phyloP scores from a whole-genome alignment of 2,888 invertebrate genomes.

The Cristatella mucedo region DNA sequence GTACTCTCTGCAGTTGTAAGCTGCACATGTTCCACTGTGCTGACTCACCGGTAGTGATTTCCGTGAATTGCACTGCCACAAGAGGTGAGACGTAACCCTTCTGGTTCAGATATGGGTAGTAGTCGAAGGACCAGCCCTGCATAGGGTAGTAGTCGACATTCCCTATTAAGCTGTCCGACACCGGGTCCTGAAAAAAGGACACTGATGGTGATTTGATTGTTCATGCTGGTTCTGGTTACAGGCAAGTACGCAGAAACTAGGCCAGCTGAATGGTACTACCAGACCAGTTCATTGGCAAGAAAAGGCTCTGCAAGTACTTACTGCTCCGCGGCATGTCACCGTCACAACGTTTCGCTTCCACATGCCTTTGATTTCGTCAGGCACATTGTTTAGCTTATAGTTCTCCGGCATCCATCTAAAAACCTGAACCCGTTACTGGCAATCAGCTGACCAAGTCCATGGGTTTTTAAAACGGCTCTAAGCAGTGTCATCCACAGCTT shows the following conservation, averaged over 20 bases:
- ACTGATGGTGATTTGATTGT: too few relatives aligned
- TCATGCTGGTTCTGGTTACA: too few relatives aligned
- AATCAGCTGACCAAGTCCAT: too few relatives aligned
- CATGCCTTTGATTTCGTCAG: constrained; percentile 6
- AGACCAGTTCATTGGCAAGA: too few relatives aligned
- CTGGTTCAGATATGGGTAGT: constrained; percentile 3
- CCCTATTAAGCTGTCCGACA: not conserved
- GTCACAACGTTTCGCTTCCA: constrained; percentile 4
- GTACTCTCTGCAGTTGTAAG: too few relatives aligned
- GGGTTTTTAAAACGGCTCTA: too few relatives aligned
- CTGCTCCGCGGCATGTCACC: constrained; percentile 2
- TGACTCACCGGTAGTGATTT: constrained; percentile 2
- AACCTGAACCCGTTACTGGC: too few relatives aligned
- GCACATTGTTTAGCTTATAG: constrained; percentile 7
- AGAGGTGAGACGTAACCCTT: constrained; percentile 6
- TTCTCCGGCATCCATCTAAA: constrained; percentile 4
- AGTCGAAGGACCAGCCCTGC: constrained; percentile 7
- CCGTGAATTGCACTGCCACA: constrained; percentile 8
- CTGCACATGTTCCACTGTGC: too few relatives aligned
- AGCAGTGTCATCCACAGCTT: too few relatives aligned
- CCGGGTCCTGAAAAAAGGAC: constrained; percentile 1
- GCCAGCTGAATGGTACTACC: too few relatives aligned
- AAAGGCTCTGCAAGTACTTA: too few relatives aligned
- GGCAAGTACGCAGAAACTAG: too few relatives aligned
- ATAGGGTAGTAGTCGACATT: constrained; percentile 4